Evolutionary conservation across 2,888 invertebrate genomes (phyloP), one percentile per base, ranked within the genome.

Genomic region (Parnassius apollo): DNA sequence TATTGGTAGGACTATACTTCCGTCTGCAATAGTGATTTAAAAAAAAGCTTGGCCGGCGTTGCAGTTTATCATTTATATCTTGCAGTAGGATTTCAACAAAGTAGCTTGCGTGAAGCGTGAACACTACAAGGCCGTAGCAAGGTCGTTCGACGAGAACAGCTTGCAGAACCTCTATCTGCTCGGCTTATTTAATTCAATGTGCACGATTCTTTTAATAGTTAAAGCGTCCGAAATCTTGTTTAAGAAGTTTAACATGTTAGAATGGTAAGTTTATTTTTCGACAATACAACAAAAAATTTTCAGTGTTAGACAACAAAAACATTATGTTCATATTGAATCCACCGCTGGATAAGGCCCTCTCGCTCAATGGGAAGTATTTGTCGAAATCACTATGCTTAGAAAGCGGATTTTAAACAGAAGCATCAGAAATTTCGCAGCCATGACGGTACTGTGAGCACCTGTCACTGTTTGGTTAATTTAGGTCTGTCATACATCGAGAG

Each of bases 141-240:
- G 64, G 64, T 64, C 59, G 64, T 25, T n/a, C 59, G 63, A n/a
- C 59, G 50, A 59, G 63, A 59, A 42, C 64, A 13, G 42, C 59
- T 59, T 53, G 57, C 64, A 51, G 49, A 64, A 64, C 64, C 56
- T 64, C 59, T 59, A 60, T 64, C 57, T 49, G 64, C 60, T 64
- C 63, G 52, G 52, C 64, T 64, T 48, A 59, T 46, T 60, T 64
- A 60, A 52, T 64, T 53, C 44, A 62, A 55, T 59, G 55, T 54
- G 56, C 56, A 44, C 50, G 56, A 35, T 50, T 61, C 48, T 58
- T 57, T 57, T 59, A 54, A 59, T 59, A 13, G 44, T 13, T 49
- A 18, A 18, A 46, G 46, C 4, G n/a, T 46, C 2, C 46, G 46
- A n/a, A 46, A 7, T 46, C 46, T 7, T 12, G 46, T n/a, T 12